Base-by-base conservation (phyloP, 2,797 vertebrate genomes). In the Podarcis lilfordi region DNA sequence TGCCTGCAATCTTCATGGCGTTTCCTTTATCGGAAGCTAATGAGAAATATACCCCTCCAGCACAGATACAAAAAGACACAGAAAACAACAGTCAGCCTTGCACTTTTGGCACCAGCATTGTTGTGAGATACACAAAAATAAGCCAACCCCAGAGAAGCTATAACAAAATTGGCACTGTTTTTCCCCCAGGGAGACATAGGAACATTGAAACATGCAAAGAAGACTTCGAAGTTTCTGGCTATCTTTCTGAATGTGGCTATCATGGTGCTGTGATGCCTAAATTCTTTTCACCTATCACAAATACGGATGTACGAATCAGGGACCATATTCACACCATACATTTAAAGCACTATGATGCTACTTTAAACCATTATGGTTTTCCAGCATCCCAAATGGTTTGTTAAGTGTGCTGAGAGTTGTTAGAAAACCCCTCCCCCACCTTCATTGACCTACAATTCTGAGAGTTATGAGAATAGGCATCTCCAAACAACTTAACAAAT, bases 11-110 rank as follows among this genome's bases (percentile, higher is more conserved):
- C 86, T 61, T 69, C 61, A 61, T 82, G 78, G 82, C 71, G 50
- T 88, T 90, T 88, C 61, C 72, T 85, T 50, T 87, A 84, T 80
- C 43, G 3, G 35, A 37, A 37, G 43, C 71, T 85, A 81, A 85
- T 87, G 86, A 72, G 80, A 90, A 80, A 84, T 80, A 81, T 40
- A 81, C 45, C 43, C 77, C 69, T 81, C 59, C 27, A 76, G 77
- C 82, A 69, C 29, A 81, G 77, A 81, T 23, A 55, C 35, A 77
- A 71, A 77, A 69, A 7, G 50, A 29, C 71, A 71, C 27, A 11
- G 75, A 37, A 85, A 74, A 74, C 27, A 45, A 29, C 21, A 21
- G 13, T 61, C 8, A 32, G 35, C 64, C 10, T 71, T 71, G 37
- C 23, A 83, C 27, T 84, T 88, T 80, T 50, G 72, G 78, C 43